phyloP scores from a whole-genome alignment of 2,113 vertebrate species.

The Vimba vimba region DNA sequence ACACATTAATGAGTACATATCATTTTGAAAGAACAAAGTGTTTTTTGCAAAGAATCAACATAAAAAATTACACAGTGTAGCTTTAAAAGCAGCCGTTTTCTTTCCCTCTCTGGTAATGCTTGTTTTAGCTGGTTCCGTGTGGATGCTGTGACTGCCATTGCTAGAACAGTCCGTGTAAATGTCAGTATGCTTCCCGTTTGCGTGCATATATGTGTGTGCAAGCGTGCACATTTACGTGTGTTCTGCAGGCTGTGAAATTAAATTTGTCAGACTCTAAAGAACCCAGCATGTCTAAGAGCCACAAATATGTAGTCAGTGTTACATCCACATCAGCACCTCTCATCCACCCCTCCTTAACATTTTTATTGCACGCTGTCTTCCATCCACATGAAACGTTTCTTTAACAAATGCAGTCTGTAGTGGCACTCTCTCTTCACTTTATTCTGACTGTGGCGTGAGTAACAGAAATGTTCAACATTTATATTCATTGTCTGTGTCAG shows the following conservation, averaged over 20 bases:
- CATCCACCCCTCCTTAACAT: conserved; percentile 39
- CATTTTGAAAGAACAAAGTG: no score
- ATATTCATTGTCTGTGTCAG: conserved; percentile 30
- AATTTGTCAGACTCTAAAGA: conserved; percentile 77
- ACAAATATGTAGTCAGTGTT: conserved; percentile 60
- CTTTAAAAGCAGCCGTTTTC: background rate
- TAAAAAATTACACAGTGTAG: no score
- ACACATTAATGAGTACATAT: no score
- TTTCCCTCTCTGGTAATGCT: conserved; percentile 45
- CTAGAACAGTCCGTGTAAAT: conserved; percentile 76
- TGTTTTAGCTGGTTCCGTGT: conserved; percentile 72
- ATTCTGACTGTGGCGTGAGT: conserved; percentile 4
- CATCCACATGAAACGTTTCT: background rate
- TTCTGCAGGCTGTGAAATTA: conserved; percentile 77
- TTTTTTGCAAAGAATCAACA: no score
- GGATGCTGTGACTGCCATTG: conserved; percentile 68
- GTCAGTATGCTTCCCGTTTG: conserved; percentile 72
- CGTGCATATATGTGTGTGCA: background rate
- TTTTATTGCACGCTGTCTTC: conserved; percentile 51
- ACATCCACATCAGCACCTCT: conserved; percentile 60
- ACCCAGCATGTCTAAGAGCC: conserved; percentile 56
- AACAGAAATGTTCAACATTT: conserved; percentile 32
- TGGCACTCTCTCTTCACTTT: conserved; percentile 24
- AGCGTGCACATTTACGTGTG: conserved; percentile 48
- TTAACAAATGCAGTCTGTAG: conserved; percentile 16